Evolutionary conservation across 2,113 vertebrate species (phyloP).

Genomic region (Chaenocephalus aceratus): DNA sequence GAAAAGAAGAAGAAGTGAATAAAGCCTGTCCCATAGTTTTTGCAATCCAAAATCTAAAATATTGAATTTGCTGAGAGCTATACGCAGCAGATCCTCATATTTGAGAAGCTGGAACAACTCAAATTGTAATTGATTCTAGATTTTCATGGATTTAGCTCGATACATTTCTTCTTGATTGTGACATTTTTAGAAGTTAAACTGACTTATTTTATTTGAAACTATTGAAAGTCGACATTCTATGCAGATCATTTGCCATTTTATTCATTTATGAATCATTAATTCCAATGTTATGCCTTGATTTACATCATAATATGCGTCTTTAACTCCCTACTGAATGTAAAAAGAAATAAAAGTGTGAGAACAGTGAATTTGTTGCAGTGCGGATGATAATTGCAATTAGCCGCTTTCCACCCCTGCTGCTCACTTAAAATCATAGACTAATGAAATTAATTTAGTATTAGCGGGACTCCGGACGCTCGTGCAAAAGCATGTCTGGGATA

Average conservation of each 20-base stretch:
- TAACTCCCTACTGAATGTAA: neutral
- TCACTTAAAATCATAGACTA: slow-evolving; percentile 17
- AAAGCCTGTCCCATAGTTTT: neutral
- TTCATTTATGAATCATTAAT: neutral
- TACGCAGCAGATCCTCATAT: neutral
- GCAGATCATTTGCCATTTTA: neutral
- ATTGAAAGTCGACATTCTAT: neutral
- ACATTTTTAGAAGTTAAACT: neutral
- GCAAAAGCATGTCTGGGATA: neutral
- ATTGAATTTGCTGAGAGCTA: neutral
- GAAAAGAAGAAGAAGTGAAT: too few relatives aligned
- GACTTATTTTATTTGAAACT: neutral
- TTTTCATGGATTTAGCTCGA: neutral
- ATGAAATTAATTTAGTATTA: slow-evolving; percentile 37
- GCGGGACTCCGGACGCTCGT: neutral
- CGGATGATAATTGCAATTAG: slow-evolving; percentile 38
- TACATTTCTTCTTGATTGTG: too few relatives aligned
- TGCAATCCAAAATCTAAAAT: neutral
- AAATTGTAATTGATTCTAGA: neutral
- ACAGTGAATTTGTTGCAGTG: slow-evolving; percentile 20
- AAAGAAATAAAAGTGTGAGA: neutral
- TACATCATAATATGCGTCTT: neutral
- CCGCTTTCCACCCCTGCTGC: slow-evolving; percentile 37
- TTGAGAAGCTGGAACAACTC: neutral
- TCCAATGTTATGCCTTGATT: neutral